Evolutionary conservation across 2,888 invertebrate genomes (phyloP).

Genomic region (Eutolmus rufibarbis): DNA sequence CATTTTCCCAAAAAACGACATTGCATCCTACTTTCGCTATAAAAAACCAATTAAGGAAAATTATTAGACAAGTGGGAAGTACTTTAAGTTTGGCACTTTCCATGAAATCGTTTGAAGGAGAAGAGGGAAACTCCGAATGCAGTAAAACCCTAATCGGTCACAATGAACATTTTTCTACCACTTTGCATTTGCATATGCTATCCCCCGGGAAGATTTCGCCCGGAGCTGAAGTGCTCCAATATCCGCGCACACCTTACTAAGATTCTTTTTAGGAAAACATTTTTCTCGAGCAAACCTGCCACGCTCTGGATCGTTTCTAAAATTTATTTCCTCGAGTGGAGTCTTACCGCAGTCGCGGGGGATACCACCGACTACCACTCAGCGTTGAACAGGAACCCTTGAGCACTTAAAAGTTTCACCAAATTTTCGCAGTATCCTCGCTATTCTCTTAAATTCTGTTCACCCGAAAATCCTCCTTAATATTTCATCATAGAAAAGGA

Average conservation of each 20-base stretch:
- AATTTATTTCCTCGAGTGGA: constrained; percentile 4
- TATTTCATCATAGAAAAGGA: constrained; percentile 23
- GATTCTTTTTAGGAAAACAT: not conserved
- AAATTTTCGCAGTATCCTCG: not conserved
- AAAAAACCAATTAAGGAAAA: not conserved
- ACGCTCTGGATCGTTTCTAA: not conserved
- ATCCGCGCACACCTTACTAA: not conserved
- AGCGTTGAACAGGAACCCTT: not conserved
- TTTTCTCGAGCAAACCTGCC: not conserved
- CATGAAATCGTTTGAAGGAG: not conserved
- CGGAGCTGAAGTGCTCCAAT: not conserved
- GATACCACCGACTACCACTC: not conserved
- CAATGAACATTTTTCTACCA: not conserved
- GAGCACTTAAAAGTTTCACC: constrained; percentile 3
- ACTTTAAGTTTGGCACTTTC: not conserved
- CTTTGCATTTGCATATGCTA: not conserved
- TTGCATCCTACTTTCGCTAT: not conserved
- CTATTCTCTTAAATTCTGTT: not conserved
- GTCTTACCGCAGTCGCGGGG: not conserved
- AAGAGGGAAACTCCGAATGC: not conserved
- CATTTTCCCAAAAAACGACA: not conserved
- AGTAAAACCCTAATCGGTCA: not conserved
- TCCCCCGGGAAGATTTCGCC: not conserved
- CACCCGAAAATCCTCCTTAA: constrained; percentile 6
- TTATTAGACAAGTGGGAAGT: not conserved